Evolutionary conservation across 2,797 vertebrate species (phyloP).

Genomic region (Cyclura pinguis): DNA sequence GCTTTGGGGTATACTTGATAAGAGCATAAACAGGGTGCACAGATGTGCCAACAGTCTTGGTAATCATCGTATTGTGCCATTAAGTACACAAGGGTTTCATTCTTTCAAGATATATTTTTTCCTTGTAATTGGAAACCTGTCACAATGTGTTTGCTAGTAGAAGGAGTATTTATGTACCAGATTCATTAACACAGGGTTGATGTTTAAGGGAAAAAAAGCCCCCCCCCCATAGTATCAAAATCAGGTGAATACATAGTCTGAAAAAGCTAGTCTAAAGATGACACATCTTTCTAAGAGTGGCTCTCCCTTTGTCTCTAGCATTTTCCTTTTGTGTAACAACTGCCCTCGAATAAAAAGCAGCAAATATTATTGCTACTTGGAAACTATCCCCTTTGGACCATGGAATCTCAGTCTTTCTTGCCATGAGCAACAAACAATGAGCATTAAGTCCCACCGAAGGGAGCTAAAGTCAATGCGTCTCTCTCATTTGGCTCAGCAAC

Average conservation of each 20-base stretch:
- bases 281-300: slow-evolving; percentile 6
- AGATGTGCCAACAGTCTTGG: slow-evolving; percentile 68
- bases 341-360: slow-evolving; percentile 59
- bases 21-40: slow-evolving; percentile 63
- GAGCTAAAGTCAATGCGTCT: slow-evolving; percentile 41
- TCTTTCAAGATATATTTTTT: slow-evolving; percentile 70
- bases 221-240: slow-evolving; percentile 54
- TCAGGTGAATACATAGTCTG: slow-evolving; percentile 47
- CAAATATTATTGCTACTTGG: slow-evolving; percentile 58
- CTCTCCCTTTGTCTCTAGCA: slow-evolving; percentile 40
- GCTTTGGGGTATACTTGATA: slow-evolving; percentile 59
- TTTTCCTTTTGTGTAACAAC: slow-evolving; percentile 59
- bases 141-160: slow-evolving; percentile 56
- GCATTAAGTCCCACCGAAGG: slow-evolving; percentile 43
- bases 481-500: slow-evolving; percentile 62
- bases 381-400: slow-evolving; percentile 59
- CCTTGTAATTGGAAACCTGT: slow-evolving; percentile 70
- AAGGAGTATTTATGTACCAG: slow-evolving; percentile 65
- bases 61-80: slow-evolving; percentile 66
- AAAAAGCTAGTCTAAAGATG: slow-evolving; percentile 51
- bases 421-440: slow-evolving; percentile 43
- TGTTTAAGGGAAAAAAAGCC: not conserved
- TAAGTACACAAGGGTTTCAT: slow-evolving; percentile 71
- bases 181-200: slow-evolving; percentile 42
- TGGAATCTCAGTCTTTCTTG: slow-evolving; percentile 29